Base-by-base conservation (phyloP, 2,113 vertebrate genomes). In the Ptilonorhynchus violaceus region DNA sequence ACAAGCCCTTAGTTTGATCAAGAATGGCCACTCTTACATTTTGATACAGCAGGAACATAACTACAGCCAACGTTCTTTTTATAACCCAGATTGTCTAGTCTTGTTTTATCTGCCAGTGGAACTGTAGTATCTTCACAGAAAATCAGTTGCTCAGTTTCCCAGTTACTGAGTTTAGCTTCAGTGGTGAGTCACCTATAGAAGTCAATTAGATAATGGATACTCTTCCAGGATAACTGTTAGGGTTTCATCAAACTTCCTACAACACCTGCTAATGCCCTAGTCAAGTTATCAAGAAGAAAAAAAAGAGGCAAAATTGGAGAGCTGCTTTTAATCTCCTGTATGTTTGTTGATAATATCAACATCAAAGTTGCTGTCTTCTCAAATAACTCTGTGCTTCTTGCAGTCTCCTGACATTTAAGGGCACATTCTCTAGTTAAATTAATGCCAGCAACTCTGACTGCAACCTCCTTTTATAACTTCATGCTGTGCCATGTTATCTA, bases 331-430 rank as follows among this genome's bases (percentile, higher is more conserved):
- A 92, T 91, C 70, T 77, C 35, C 79, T 59, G 49, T 60, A 53
- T 93, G 95, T 96, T 92, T 92, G 80, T 90, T 94, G 92, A 84
- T 79, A 92, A 91, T 72, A 81, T 88, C 94, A 92, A 82, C 89
- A 94, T 94, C 91, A 82, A 97, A 96, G 87, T 94, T 90, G 59
- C 74, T 93, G 95, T 93, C 92, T 89, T 93, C 92, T 93, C 93
- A 92, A 95, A 92, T 95, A 96, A 96, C 94, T 92, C 83, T 3
- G 69, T 49, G 91, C 83, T 95, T 94, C 93, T 76, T 91, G 81
- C 88, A 76, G 85, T 73, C 93, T 97, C 93, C 69, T 92, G 96
- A 97, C 95, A 94, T 95, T 97, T 96, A 96, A 97, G 93, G 95
- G 83, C 88, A 95, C 91, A 96, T 94, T 92, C 88, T 58, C 60